Evolutionary conservation across 1,140 invertebrate species (phyloP).

Genomic region (Choristoneura fumiferana): DNA sequence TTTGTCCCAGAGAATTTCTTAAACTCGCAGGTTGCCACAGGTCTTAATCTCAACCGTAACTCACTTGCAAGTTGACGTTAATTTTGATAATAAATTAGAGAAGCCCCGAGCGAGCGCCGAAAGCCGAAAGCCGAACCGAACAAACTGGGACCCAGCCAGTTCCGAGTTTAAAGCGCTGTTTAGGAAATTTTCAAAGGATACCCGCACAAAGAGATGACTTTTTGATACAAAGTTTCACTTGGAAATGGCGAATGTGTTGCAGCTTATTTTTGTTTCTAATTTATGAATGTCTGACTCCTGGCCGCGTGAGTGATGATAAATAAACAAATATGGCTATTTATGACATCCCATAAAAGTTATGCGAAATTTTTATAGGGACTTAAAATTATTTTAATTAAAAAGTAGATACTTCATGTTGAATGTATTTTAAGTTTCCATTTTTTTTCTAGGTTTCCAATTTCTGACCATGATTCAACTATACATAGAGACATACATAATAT

Average conservation of each 20-base stretch:
- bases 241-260: slow-evolving; percentile 31
- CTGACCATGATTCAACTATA: too few relatives aligned
- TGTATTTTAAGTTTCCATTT: too few relatives aligned
- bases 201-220: slow-evolving; percentile 30
- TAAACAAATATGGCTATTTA: too few relatives aligned
- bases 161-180: slow-evolving; percentile 61
- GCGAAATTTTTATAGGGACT: too few relatives aligned
- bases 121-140: slow-evolving; percentile 32
- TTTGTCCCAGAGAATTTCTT: neutral
- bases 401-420: too few relatives aligned
- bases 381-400: too few relatives aligned
- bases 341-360: too few relatives aligned
- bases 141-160: slow-evolving; percentile 48
- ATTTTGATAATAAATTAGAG: slow-evolving; percentile 68
- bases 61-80: slow-evolving; percentile 39
- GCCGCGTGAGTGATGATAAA: slow-evolving; percentile 9
- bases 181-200: slow-evolving; percentile 66
- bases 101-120: slow-evolving; percentile 43
- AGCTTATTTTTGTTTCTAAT: slow-evolving; percentile 32
- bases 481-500: too few relatives aligned
- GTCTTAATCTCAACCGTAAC: slow-evolving; percentile 25
- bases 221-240: slow-evolving; percentile 52
- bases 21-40: neutral
- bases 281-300: slow-evolving; percentile 15
- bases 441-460: too few relatives aligned